Percentiles rank a stretch among this genome's conserved stretches.
phyloP scores from a whole-genome alignment of 2,797 vertebrate genomes.

The Crocodylus rhombifer region DNA sequence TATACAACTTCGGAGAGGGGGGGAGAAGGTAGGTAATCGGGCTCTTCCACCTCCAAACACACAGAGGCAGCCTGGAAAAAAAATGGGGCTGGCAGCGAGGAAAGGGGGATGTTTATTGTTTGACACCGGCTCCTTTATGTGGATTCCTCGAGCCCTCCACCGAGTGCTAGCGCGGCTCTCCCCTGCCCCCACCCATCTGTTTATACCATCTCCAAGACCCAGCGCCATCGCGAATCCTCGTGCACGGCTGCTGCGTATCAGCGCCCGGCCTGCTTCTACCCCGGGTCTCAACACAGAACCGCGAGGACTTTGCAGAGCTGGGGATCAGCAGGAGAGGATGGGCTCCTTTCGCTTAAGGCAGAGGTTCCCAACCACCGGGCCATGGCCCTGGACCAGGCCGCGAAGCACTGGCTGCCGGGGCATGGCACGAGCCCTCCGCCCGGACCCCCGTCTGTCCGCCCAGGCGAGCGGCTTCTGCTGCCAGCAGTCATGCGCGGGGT shows the following conservation, averaged over 20 bases:
- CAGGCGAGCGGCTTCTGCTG: too few species aligned
- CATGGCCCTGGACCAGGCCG: too few species aligned
- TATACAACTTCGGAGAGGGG: slow-evolving; percentile 2
- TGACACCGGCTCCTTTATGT: background rate
- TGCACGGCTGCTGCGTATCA: background rate
- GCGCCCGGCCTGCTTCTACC: background rate
- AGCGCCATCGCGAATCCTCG: fast-evolving
- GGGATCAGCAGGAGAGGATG: background rate
- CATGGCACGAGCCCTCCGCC: too few species aligned
- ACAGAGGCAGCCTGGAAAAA: background rate
- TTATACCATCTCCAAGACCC: slow-evolving; percentile 35
- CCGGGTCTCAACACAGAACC: background rate
- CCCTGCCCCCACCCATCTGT: background rate
- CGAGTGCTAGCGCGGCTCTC: background rate
- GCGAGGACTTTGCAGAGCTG: background rate
- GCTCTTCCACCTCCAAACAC: background rate
- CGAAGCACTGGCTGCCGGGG: too few species aligned
- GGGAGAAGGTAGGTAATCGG: fast-evolving
- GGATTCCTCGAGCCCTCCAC: slow-evolving; percentile 35
- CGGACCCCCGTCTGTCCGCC: too few species aligned
- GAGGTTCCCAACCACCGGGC: too few species aligned
- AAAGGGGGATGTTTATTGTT: background rate
- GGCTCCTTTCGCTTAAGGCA: too few species aligned
- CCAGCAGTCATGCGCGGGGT: too few species aligned
- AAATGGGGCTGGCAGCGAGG: background rate